A percentile compares a stretch with the other conserved stretches of the same genome.
These are phyloP conservation scores for Melolontha melolontha DNA, from an alignment of 2,888 invertebrate species.

Conservation along the genomic window DNA sequence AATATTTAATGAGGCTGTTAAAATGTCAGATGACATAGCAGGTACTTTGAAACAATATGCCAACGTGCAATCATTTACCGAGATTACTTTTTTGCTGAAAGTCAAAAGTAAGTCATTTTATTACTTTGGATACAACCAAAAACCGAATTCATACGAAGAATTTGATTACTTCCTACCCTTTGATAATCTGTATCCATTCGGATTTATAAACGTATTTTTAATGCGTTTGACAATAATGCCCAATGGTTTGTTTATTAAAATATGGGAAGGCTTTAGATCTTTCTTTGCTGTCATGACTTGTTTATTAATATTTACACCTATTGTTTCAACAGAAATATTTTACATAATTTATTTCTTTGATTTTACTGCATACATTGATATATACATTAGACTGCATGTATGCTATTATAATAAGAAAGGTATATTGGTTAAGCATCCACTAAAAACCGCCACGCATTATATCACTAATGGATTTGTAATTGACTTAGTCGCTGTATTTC, in stretches of 20 bases:
- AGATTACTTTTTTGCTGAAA: constrained; percentile 6
- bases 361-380: constrained; percentile 44
- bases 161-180: constrained; percentile 50
- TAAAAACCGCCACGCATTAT: constrained; percentile 47
- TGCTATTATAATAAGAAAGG: constrained; percentile 48
- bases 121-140: constrained; percentile 42
- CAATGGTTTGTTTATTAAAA: constrained; percentile 44
- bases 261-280: constrained; percentile 46
- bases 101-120: constrained; percentile 27
- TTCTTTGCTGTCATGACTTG: constrained; percentile 43
- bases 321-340: neutral
- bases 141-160: constrained; percentile 46
- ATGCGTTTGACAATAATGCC: constrained; percentile 47
- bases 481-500: constrained; percentile 46
- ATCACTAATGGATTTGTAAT: constrained; percentile 43
- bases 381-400: constrained; percentile 49
- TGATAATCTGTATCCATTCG: constrained; percentile 43
- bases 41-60: neutral
- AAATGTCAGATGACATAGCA: constrained; percentile 13
- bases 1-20: constrained; percentile 13
- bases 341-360: constrained; percentile 41
- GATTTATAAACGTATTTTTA: constrained; percentile 43
- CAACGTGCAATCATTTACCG: neutral
- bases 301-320: constrained; percentile 31
- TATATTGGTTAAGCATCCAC: constrained; percentile 48